phyloP scores from a whole-genome alignment of 1,140 invertebrate species.

The Ptiloglossa arizonensis region DNA sequence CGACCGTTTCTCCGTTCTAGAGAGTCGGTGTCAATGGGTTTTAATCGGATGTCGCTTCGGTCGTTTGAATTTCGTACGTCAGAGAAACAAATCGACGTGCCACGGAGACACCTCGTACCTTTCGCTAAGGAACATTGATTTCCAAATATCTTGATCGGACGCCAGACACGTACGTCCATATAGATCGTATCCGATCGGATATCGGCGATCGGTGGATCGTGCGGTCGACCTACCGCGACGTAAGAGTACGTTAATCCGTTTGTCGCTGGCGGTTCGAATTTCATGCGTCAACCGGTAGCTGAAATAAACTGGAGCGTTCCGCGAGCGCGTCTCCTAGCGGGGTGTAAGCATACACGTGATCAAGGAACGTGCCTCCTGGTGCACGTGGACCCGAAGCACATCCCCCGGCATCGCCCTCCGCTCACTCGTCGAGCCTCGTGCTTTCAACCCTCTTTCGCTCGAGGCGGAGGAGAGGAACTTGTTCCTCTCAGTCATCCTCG shows the following conservation, averaged over 20 bases:
- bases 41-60: too few relatives aligned
- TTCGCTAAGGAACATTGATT: conserved; percentile 9
- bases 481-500: conserved; percentile 65
- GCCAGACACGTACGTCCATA: too few relatives aligned
- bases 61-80: too few relatives aligned
- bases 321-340: conserved; percentile 21
- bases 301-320: conserved; percentile 27
- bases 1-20: too few relatives aligned
- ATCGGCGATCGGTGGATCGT: too few relatives aligned
- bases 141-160: not conserved
- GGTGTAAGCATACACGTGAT: conserved; percentile 71
- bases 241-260: not conserved
- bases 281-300: not conserved
- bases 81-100: too few relatives aligned
- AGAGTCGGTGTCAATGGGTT: too few relatives aligned
- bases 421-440: conserved; percentile 55
- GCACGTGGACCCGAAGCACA: conserved; percentile 72
- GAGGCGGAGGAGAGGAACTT: conserved; percentile 55
- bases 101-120: too few relatives aligned
- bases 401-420: conserved; percentile 47
- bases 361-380: conserved; percentile 73
- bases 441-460: conserved; percentile 64
- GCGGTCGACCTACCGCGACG: not conserved
- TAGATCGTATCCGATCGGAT: too few relatives aligned
- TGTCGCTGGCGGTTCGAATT: conserved; percentile 16